Conservation (phyloP, 2,888 invertebrate genomes). For the Yponomeuta sedellus region DNA sequence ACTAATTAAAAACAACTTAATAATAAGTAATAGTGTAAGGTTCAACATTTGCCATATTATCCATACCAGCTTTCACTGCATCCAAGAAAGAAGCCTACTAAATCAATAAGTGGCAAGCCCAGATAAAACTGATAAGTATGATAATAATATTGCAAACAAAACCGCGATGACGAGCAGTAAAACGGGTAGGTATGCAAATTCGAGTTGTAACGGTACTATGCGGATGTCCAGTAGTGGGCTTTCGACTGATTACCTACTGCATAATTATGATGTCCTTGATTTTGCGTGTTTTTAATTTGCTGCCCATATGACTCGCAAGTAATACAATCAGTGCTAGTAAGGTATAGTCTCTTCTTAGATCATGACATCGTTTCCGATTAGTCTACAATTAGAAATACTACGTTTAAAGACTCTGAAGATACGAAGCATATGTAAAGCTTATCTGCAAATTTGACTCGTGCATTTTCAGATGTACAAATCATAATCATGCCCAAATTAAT, state of each 20-base stretch:
- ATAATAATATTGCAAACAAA: not conserved
- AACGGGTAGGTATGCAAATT: constrained; percentile 4
- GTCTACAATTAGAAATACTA: not conserved
- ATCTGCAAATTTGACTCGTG: too few relatives aligned
- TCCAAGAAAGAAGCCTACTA: too few relatives aligned
- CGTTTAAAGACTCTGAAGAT: not conserved
- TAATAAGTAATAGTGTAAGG: too few relatives aligned
- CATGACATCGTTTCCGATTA: not conserved
- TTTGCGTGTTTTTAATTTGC: not conserved
- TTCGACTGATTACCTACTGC: not conserved
- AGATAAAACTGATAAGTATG: not conserved
- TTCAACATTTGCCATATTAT: too few relatives aligned
- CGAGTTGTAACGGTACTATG: not conserved
- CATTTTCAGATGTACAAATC: too few relatives aligned
- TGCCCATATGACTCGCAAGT: too few relatives aligned
- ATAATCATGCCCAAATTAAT: too few relatives aligned
- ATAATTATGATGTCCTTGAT: not conserved
- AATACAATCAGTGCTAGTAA: not conserved
- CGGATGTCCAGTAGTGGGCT: not conserved
- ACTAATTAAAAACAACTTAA: too few relatives aligned
- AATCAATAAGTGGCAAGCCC: not conserved
- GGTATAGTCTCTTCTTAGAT: not conserved
- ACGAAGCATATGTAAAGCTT: too few relatives aligned
- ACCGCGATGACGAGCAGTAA: not conserved
- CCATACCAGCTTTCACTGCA: too few relatives aligned